Evolutionary conservation across 1,140 invertebrate species (phyloP).

Genomic region (Apis cerana): DNA sequence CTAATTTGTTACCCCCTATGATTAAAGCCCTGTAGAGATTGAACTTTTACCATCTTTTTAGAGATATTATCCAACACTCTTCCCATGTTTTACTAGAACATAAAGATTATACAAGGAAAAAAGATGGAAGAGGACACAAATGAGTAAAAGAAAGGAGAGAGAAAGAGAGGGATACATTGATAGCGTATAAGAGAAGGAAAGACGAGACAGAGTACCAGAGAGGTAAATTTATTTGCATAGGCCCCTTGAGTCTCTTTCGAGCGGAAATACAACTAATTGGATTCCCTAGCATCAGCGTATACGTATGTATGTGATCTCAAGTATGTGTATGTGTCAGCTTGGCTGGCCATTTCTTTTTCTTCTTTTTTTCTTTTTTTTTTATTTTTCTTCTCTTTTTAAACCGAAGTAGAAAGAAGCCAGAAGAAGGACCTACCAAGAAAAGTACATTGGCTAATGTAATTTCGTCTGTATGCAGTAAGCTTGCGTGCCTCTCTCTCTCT

Average conservation of each 20-base stretch:
- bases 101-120: background rate
- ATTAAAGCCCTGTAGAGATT: background rate
- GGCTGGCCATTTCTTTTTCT: too few species aligned
- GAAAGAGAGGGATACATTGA: background rate
- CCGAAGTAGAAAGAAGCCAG: slow-evolving; percentile 23
- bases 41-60: background rate
- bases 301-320: background rate
- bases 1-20: too few species aligned
- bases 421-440: slow-evolving; percentile 37
- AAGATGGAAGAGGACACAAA: background rate
- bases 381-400: slow-evolving; percentile 15
- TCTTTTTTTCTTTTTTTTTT: too few species aligned
- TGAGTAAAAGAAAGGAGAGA: background rate
- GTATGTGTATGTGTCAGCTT: background rate
- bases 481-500: slow-evolving; percentile 1
- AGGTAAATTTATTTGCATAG: slow-evolving; percentile 35
- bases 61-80: too few species aligned
- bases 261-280: slow-evolving; percentile 38
- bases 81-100: background rate
- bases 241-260: slow-evolving; percentile 31
- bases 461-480: slow-evolving; percentile 54
- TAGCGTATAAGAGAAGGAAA: background rate
- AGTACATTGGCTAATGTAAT: slow-evolving; percentile 65
- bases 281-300: slow-evolving; percentile 19
- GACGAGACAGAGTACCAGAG: slow-evolving; percentile 6